phyloP scores from a whole-genome alignment of 2,113 vertebrate genomes.

The Odobenus rosmarus region DNA sequence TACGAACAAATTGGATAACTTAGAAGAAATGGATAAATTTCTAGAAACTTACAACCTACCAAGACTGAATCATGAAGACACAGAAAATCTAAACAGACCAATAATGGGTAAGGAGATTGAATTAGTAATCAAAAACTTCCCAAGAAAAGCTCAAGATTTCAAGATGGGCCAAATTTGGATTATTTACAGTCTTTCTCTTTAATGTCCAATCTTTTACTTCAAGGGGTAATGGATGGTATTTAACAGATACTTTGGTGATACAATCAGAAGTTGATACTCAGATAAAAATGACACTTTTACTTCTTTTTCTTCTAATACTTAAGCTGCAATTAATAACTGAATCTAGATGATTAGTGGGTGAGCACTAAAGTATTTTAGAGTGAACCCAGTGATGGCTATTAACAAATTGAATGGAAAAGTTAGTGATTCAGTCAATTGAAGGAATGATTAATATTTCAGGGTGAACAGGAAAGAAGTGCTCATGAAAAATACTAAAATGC shows the following conservation, averaged over 20 bases:
- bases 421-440: conserved; percentile 70
- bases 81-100: not conserved
- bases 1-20: not conserved
- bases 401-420: conserved; percentile 69
- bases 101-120: not conserved
- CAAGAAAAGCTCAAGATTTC: not conserved
- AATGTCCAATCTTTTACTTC: not conserved
- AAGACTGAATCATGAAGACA: not conserved
- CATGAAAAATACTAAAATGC: not conserved
- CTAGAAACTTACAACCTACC: not conserved
- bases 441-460: conserved; percentile 70
- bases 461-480: conserved; percentile 57
- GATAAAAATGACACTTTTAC: conserved; percentile 46
- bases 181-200: not conserved
- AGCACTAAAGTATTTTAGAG: conserved; percentile 71
- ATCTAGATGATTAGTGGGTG: conserved; percentile 74
- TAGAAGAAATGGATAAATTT: not conserved
- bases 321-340: conserved; percentile 65
- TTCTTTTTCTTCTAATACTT: conserved; percentile 74
- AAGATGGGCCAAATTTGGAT: not conserved
- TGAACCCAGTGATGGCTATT: conserved; percentile 76
- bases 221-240: not conserved
- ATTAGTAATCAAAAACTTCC: not conserved
- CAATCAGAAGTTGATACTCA: not conserved
- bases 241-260: not conserved